Evolutionary conservation across 2,113 vertebrate genomes (phyloP), one percentile per base, ranked within the genome.

Genomic region (Nyctibius bracteatus): DNA sequence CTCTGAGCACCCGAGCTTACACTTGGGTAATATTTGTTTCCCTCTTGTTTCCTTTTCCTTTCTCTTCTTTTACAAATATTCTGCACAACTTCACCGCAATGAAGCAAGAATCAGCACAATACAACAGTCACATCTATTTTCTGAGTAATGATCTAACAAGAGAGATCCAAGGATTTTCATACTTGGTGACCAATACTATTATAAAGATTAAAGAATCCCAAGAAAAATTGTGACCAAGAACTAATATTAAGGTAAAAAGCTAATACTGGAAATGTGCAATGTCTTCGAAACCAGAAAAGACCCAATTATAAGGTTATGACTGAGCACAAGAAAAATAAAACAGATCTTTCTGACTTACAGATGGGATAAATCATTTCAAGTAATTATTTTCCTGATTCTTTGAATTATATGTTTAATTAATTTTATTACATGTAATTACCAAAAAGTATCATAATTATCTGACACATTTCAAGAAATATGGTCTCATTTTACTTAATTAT

Each of bases 371-470:
- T 90, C 20, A 95, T 91, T 94, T 83, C 73, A 91, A 95, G 90
- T 84, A 94, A 93, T 85, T 94, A 79, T 94, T 94, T 96, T 94
- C 94, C 65, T 92, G 94, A 94, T 95, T 92, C 91, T 95, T 92
- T 95, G 95, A 95, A 95, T 95, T 97, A 95, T 93, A 94, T 95
- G 92, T 97, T 97, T 97, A 97, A 97, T 97, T 96, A 97, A 94
- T 96, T 96, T 97, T 97, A 96, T 97, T 97, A 96, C 86, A 94
- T 30, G 0, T 97, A 97, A 97, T 97, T 97, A 96, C 93, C 89
- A 95, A 95, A 95, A 97, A 94, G 95, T 96, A 97, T 96, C 94
- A 96, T 97, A 96, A 97, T 97, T 95, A 97, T 97, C 92, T 97
- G 97, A 95, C 96, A 97, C 82, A 95, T 97, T 97, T 95, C 90